These are phyloP conservation scores for Sigmodon hispidus DNA, from an alignment of 2,113 vertebrate genomes.

Conservation along the genomic window DNA sequence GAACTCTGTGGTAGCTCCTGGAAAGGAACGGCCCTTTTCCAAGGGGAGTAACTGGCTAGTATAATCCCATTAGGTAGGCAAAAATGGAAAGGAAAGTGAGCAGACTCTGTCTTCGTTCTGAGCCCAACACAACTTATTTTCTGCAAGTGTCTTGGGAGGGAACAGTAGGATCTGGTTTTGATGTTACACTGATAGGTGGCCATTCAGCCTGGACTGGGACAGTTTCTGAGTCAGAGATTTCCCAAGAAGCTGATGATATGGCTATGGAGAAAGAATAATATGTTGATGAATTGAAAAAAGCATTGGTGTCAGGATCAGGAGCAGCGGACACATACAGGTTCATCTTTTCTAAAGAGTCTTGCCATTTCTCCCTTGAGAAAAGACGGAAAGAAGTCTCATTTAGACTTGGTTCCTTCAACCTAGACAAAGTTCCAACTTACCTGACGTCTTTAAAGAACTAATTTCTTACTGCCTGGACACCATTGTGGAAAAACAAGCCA, in stretches of 20 bases:
- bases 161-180: conserved; percentile 89
- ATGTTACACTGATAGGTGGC: conserved; percentile 90
- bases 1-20: not conserved
- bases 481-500: conserved; percentile 81
- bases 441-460: conserved; percentile 87
- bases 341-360: conserved; percentile 83
- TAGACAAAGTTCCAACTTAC: conserved; percentile 83
- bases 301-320: conserved; percentile 82
- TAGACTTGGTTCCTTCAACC: conserved; percentile 88
- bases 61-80: not conserved
- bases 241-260: conserved; percentile 92
- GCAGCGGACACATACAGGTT: conserved; percentile 87
- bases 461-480: conserved; percentile 89
- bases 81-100: conserved; percentile 90
- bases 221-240: conserved; percentile 90
- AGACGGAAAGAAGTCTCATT: conserved; percentile 92
- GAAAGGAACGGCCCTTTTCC: not conserved
- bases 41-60: not conserved
- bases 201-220: conserved; percentile 91
- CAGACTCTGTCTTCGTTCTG: conserved; percentile 87
- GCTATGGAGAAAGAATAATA: conserved; percentile 92
- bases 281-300: conserved; percentile 90
- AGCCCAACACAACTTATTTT: conserved; percentile 88
- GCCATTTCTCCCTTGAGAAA: conserved; percentile 91
- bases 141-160: conserved; percentile 90